These are phyloP conservation scores for Oreocharis arfaki DNA, from an alignment of 2,113 vertebrate genomes.

Conservation along the genomic window DNA sequence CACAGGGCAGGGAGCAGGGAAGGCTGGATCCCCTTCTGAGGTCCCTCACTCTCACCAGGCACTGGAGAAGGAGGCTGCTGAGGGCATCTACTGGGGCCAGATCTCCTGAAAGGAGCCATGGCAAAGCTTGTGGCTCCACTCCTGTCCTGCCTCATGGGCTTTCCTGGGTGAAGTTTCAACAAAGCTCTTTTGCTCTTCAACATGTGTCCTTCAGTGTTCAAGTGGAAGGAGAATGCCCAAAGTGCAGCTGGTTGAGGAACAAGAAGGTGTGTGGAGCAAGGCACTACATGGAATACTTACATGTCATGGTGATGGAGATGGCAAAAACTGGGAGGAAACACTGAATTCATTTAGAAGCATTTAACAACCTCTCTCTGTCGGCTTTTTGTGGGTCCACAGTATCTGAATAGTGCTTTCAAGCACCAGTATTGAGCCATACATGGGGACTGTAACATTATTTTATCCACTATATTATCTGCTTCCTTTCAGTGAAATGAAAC, in stretches of 20 bases:
- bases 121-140: not conserved
- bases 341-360: not conserved
- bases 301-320: not conserved
- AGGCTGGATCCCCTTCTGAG: not conserved
- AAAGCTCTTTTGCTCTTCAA: not conserved
- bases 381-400: not conserved
- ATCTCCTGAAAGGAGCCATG: not conserved
- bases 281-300: not conserved
- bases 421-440: not conserved
- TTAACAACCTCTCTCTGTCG: not conserved
- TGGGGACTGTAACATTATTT: not conserved
- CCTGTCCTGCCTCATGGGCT: not conserved
- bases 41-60: fast-evolving
- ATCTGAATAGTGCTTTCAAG: not conserved
- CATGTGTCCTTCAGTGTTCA: fast-evolving
- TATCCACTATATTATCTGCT: not conserved
- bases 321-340: not conserved
- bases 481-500: not conserved
- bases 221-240: not conserved
- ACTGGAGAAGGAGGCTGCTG: not conserved
- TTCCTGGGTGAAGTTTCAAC: not conserved
- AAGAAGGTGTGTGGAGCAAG: not conserved
- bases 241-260: not conserved
- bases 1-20: not conserved
- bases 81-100: not conserved